Conservation (phyloP, 2,797 vertebrate genomes). For the Malurus leucopterus region DNA sequence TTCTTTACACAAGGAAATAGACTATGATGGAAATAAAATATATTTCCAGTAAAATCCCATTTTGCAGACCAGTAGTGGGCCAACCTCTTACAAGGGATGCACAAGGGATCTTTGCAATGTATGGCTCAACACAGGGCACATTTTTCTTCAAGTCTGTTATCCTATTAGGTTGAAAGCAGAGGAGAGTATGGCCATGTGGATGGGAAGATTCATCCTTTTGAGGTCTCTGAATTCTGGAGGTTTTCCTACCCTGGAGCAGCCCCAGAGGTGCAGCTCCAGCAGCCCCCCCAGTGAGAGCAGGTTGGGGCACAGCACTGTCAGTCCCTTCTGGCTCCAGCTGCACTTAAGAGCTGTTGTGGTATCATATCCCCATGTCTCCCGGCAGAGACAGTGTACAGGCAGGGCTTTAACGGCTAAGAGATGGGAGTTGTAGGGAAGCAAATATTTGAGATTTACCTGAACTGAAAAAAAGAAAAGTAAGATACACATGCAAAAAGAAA, state of each 20-base stretch:
- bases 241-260: background rate
- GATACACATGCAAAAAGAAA: background rate
- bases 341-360: background rate
- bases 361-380: background rate
- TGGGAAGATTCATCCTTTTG: background rate
- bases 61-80: background rate
- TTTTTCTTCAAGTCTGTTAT: background rate
- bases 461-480: background rate
- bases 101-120: background rate
- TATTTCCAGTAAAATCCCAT: slow-evolving; percentile 18
- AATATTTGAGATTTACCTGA: background rate
- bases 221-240: background rate
- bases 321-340: background rate
- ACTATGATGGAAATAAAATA: background rate
- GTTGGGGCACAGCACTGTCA: rapidly evolving
- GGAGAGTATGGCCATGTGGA: background rate
- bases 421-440: background rate
- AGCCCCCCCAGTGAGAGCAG: rapidly evolving
- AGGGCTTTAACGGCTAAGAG: background rate
- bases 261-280: background rate
- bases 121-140: background rate
- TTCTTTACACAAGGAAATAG: background rate
- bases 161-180: background rate
- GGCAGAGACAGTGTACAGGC: rapidly evolving
- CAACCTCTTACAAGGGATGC: background rate